Percentiles rank a stretch among this genome's conserved stretches.
Conservation (phyloP, 2,797 vertebrate species). For the Squalus acanthias region DNA sequence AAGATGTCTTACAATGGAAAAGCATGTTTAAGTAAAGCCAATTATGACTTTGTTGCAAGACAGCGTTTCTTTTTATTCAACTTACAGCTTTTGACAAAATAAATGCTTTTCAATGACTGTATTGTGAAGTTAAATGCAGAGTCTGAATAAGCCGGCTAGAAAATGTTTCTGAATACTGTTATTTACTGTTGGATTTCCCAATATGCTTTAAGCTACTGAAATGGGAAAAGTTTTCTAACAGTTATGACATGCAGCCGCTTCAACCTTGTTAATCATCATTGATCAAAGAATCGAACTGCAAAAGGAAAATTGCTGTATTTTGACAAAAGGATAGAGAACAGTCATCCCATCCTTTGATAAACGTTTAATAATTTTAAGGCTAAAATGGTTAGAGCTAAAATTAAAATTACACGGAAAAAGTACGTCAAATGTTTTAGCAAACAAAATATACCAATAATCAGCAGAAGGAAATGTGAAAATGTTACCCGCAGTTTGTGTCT, state of each 20-base stretch:
- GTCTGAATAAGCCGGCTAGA: not conserved
- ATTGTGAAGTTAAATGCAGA: not conserved
- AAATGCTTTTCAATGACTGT: not conserved
- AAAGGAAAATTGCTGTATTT: not conserved
- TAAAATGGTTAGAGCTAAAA: not conserved
- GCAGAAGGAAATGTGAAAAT: not conserved
- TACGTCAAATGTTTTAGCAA: not conserved
- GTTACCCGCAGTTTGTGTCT: not conserved
- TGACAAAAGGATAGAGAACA: not conserved
- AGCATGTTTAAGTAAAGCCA: not conserved
- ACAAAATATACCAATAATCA: not conserved
- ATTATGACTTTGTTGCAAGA: not conserved
- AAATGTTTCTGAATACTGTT: not conserved
- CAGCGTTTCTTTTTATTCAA: not conserved
- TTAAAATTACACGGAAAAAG: not conserved
- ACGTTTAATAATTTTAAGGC: not conserved
- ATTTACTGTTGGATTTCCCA: not conserved
- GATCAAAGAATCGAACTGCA: not conserved
- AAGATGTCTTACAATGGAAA: not conserved
- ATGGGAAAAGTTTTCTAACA: not conserved
- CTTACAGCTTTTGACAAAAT: not conserved
- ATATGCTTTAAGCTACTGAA: not conserved
- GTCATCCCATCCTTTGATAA: not conserved
- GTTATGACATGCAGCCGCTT: not conserved
- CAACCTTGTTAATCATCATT: not conserved